Base-by-base conservation (phyloP, 2,797 vertebrate genomes). In the Danio kyathit region DNA sequence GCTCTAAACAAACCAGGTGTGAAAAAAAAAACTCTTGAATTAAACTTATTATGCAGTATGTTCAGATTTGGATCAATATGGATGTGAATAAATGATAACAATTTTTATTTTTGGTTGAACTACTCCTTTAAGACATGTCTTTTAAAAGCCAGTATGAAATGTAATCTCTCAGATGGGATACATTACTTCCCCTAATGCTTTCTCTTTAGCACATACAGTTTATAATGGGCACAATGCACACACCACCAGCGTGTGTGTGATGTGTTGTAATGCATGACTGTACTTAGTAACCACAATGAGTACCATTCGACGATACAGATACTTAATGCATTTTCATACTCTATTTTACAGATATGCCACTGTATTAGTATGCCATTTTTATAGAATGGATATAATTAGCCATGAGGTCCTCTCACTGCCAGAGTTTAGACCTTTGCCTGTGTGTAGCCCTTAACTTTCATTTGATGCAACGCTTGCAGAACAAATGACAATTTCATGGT, bases 401-500 rank as follows among this genome's bases (percentile, higher is more conserved):
- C 88, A 88, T 83, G 83, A 89, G 92, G 90, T 93, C 91, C 79
- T 89, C 74, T 87, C 84, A 76, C 88, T 89, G 87, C 88, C 87
- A 87, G 84, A 92, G 92, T 91, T 89, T 88, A 89, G 86, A 88
- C 89, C 84, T 82, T 83, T 88, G 80, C 84, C 86, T 76, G 80
- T 60, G 69, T 88, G 79, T 86, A 84, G 89, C 86, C 84, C 81
- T 89, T 89, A 88, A 90, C 91, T 92, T 91, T 93, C 89, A 92
- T 92, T 94, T 92, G 90, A 92, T 91, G 88, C 88, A 89, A 90
- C 82, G 88, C 91, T 92, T 90, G 89, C 91, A 93, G 92, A 94
- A 93, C 92, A 94, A 95, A 95, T 92, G 90, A 93, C 88, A 93
- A 90, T 93, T 91, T 91, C 89, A 89, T 92, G 93, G 89, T 94